Base-by-base conservation (phyloP, 1,140 invertebrate genomes). In the Brachionus angularis region DNA sequence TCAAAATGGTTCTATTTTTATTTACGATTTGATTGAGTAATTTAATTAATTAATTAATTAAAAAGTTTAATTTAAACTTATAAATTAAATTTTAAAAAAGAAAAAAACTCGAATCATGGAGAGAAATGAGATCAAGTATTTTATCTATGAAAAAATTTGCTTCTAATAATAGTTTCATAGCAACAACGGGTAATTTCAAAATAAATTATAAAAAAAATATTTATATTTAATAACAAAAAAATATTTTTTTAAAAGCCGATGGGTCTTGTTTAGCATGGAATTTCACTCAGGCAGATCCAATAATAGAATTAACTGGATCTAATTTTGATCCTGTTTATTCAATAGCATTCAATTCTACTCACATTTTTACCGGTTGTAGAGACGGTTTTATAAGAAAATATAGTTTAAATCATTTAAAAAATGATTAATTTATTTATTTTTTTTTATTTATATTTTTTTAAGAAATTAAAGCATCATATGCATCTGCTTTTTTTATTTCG, bases 301-400 rank as follows among this genome's bases (percentile, higher is more conserved):
- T 74, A 39, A 70, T 86, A 1, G 83, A 86, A 49, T 78, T 88
- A 5, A 87, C 87, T 18, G 88, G 88, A 0, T 83, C 88, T 3
- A 85, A 89, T 74, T 87, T 84, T 80, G 88, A 89, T 49, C 80
- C 81, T 2, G 53, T 83, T 3, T 81, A 83, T 72, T 76, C 75
- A 64, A 73, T 80, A 23, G 74, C 73, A 10, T 67, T 72, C 67
- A 76, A 80, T 72, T 74, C 75, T n/a, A 75, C 71, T 1, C 71
- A 74, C 73, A 67, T 83, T 7, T 81, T 78, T 50, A 78, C 78
- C 8, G 75, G 75, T 10, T 80, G 81, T 75, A 74, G 82, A 44
- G 82, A 83, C 75, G 77, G 80, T 25, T 16, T 72, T 14, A 76
- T 83, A 39, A 73, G 82, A 44, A 82, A 78, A 74, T 83, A 83